Base-by-base conservation (phyloP, 2,797 vertebrate species). In the Helarctos malayanus region DNA sequence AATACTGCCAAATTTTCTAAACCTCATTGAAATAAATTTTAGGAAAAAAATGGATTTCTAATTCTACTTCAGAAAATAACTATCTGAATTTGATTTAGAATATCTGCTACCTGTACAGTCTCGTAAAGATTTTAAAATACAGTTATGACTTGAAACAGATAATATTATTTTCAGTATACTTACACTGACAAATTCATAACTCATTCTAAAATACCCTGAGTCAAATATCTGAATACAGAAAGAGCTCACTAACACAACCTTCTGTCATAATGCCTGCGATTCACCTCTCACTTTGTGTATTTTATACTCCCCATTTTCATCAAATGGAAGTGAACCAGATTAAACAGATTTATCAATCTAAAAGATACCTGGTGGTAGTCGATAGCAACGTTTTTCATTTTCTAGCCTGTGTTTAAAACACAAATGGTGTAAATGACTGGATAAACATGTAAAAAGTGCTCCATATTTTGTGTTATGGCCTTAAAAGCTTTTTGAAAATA, bases 401-500 rank as follows among this genome's bases (percentile, higher is more conserved):
- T 94, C 29, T n/a, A 47, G 23, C 21, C 97, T 96, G 89, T 68
- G 1, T 49, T 90, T 89, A 95, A 96, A 96, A 73, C 4, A 86
- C 25, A 96, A 97, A 57, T 32, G 32, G 38, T 29, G 35, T 69
- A 29, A 88, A 84, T 96, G 63, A 96, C 27, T 81, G 49, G 47
- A 79, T 84, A 63, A 97, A 89, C n/a, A 45, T 91, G 57, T 82
- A 75, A 80, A 86, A 95, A 69, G 7, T 59, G 38, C 32, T 88
- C 5, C 71, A 29, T 92, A 96, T 52, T 97, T 95, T 95, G 84
- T 12, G 13, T 96, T 85, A 95, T 92, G 84, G 91, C 76, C 96
- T 96, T 95, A 96, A 98, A 89, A 97, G 87, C 38, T 98, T 98
- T 87, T 84, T 35, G 57, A 89, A 97, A 97, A 91, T 97, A 96